phyloP scores from a whole-genome alignment of 2,888 invertebrate genomes.

The Tetheella fluctuosa region DNA sequence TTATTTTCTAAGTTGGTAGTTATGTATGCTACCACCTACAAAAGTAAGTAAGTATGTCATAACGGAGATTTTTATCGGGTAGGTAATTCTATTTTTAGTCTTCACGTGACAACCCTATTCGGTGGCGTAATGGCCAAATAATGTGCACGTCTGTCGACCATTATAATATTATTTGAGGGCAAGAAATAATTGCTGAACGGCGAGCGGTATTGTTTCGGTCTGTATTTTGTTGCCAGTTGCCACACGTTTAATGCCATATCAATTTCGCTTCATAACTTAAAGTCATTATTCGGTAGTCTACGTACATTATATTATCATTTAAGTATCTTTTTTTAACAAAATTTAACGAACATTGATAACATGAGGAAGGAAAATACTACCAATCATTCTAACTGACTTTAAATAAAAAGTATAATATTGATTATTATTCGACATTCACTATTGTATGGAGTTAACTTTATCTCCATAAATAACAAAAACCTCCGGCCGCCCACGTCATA shows the following conservation, averaged over 20 bases:
- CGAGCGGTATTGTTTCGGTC: conserved; percentile 43
- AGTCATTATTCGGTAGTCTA: neutral
- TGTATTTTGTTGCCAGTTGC: conserved; percentile 36
- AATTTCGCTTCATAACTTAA: conserved; percentile 26
- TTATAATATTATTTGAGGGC: conserved; percentile 78
- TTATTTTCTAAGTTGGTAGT: neutral
- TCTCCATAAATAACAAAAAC: neutral
- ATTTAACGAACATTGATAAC: too few relatives aligned
- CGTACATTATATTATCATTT: too few relatives aligned
- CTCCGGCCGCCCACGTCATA: neutral
- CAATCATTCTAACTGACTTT: too few relatives aligned
- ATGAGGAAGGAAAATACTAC: neutral
- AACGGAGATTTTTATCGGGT: conserved; percentile 1
- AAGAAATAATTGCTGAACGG: conserved; percentile 61
- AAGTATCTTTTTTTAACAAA: too few relatives aligned
- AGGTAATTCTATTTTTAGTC: conserved; percentile 4
- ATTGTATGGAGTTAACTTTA: neutral
- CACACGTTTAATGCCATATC: conserved; percentile 38
- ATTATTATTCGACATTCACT: neutral
- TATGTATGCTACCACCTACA: neutral
- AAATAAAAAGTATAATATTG: neutral
- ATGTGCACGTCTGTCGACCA: conserved; percentile 65
- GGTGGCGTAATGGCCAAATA: conserved; percentile 75
- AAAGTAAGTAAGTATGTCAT: neutral
- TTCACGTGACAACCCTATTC: conserved; percentile 34